phyloP scores from a whole-genome alignment of 1,140 invertebrate species.

The Heliothis virescens region DNA sequence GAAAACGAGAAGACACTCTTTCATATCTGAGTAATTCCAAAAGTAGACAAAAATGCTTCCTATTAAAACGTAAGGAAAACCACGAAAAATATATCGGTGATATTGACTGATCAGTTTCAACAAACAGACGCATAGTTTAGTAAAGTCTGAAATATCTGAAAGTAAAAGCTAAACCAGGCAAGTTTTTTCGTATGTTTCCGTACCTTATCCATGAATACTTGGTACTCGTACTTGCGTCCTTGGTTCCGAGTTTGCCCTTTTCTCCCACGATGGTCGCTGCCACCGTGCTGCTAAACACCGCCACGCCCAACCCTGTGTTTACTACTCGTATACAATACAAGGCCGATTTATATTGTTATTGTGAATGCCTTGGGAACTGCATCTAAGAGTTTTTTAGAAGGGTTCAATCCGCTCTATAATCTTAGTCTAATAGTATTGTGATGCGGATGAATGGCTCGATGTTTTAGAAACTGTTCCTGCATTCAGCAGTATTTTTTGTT shows the following conservation, averaged over 20 bases:
- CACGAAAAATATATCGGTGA: no score
- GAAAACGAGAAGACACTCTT: no score
- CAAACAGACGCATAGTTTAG: background rate
- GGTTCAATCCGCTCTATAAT: background rate
- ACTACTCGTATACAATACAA: slow-evolving; percentile 13
- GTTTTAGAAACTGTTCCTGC: no score
- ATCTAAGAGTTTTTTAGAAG: slow-evolving; percentile 4
- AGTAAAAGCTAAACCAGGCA: background rate
- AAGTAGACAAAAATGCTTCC: no score
- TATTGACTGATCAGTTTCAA: no score
- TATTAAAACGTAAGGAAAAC: no score
- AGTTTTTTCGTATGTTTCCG: slow-evolving; percentile 6
- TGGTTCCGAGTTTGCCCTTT: slow-evolving; percentile 17
- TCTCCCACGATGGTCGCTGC: slow-evolving; percentile 26
- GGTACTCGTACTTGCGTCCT: slow-evolving; percentile 6
- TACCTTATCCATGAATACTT: background rate
- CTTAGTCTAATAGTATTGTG: no score
- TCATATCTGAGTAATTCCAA: no score
- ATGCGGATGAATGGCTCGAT: background rate
- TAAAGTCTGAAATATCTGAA: background rate
- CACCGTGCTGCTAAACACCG: slow-evolving; percentile 1
- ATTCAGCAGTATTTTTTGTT: background rate
- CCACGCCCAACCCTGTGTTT: slow-evolving; percentile 17
- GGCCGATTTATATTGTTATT: slow-evolving; percentile 13
- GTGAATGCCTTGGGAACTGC: slow-evolving; percentile 20